Percentiles rank a stretch among this genome's conserved stretches.
These are phyloP conservation scores for Propithecus perrieri DNA, from an alignment of 2,797 vertebrate species.

Conservation along the genomic window DNA sequence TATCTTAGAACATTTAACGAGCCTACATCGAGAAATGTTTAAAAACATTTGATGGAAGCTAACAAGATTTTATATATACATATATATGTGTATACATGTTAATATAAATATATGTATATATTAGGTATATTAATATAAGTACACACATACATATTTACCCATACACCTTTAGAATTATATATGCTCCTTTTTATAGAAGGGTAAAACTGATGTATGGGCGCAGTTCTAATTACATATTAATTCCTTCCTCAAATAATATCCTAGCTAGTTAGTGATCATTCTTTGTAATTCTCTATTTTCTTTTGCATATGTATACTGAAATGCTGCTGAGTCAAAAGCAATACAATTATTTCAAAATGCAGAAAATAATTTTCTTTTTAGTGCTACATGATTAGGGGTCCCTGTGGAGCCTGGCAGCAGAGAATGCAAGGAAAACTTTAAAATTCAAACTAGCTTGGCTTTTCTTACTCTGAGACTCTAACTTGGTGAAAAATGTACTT, in stretches of 20 bases:
- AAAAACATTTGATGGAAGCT: background rate
- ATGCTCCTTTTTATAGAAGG: background rate
- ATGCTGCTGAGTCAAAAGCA: constrained; percentile 18
- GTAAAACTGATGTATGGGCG: background rate
- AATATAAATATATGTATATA: too few species aligned
- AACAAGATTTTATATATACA: background rate
- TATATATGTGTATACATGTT: too few species aligned
- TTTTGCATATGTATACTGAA: background rate
- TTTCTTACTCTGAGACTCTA: background rate
- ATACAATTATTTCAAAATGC: constrained; percentile 22
- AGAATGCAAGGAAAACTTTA: background rate
- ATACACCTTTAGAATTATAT: background rate
- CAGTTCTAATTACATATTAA: constrained; percentile 34
- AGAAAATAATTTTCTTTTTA: constrained; percentile 19
- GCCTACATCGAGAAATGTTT: background rate
- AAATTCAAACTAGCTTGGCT: constrained; percentile 19
- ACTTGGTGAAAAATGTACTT: constrained; percentile 38
- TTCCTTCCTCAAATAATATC: background rate
- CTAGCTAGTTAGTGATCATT: background rate
- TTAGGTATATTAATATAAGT: background rate
- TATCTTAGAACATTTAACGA: background rate
- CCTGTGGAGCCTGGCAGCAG: background rate
- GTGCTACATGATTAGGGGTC: background rate
- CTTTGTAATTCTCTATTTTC: constrained; percentile 6
- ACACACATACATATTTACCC: background rate